Percentiles rank a stretch among this genome's conserved stretches.
These are phyloP conservation scores for Halcyon leucocephala DNA, from an alignment of 2,797 vertebrate species.

Conservation along the genomic window DNA sequence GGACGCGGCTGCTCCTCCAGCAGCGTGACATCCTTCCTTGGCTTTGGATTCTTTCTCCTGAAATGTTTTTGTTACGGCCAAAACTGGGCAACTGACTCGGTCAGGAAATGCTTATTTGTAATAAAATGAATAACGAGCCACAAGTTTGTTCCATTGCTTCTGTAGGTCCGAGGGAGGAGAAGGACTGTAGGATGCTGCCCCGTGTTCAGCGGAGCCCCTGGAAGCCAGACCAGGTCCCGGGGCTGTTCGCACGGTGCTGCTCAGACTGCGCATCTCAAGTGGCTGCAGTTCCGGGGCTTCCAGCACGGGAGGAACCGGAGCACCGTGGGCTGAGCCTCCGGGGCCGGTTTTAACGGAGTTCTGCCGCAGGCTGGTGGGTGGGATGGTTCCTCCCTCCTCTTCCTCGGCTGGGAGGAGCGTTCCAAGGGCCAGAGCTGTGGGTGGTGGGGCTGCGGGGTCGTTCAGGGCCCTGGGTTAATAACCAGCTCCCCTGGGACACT, in stretches of 20 bases:
- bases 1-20: fast-evolving
- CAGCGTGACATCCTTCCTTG: too few species aligned
- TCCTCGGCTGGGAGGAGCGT: fast-evolving
- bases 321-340: not conserved
- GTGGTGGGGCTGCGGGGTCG: not conserved
- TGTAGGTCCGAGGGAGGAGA: fast-evolving
- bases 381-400: too few species aligned
- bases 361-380: not conserved
- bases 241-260: too few species aligned
- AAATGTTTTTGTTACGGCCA: not conserved
- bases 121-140: not conserved
- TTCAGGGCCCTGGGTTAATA: not conserved
- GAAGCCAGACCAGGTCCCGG: not conserved
- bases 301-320: not conserved
- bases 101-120: constrained; percentile 21
- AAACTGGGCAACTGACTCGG: not conserved
- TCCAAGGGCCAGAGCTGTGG: not conserved
- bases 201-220: too few species aligned
- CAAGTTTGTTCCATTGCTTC: not conserved
- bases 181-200: too few species aligned
- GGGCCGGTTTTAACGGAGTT: too few species aligned
- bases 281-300: fast-evolving
- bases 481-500: not conserved
- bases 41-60: not conserved
- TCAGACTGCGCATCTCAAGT: too few species aligned